Evolutionary conservation across 1,140 invertebrate genomes (phyloP).

Genomic region (Episyrphus balteatus): DNA sequence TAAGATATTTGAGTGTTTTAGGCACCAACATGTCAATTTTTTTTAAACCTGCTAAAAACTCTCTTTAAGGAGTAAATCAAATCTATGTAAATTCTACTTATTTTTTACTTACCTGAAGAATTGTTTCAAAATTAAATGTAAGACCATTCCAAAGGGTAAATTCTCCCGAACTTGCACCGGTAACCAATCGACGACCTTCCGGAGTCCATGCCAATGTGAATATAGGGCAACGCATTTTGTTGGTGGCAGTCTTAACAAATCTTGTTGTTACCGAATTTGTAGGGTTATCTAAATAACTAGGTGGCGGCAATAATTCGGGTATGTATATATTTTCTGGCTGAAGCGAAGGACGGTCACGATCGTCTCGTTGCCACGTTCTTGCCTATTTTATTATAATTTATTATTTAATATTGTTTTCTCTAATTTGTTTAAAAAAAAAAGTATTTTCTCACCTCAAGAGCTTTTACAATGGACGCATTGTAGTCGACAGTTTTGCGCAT

Average conservation of each 20-base stretch:
- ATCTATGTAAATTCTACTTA: too few species aligned
- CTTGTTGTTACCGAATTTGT: constrained; percentile 93
- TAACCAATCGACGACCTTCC: constrained; percentile 92
- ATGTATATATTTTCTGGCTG: constrained; percentile 88
- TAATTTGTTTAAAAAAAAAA: not conserved
- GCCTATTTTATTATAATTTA: constrained; percentile 41
- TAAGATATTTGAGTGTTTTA: too few species aligned
- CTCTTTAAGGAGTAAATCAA: too few species aligned
- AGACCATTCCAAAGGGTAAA: constrained; percentile 99
- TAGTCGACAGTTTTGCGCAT: constrained; percentile 98
- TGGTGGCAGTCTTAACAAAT: constrained; percentile 97
- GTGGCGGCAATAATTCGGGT: constrained; percentile 77
- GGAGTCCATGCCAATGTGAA: constrained; percentile 99
- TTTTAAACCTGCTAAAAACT: too few species aligned
- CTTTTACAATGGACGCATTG: constrained; percentile 89
- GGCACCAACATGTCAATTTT: too few species aligned
- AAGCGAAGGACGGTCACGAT: constrained; percentile 69
- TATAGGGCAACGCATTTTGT: constrained; percentile 98
- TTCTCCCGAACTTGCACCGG: constrained; percentile 97
- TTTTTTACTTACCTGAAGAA: constrained; percentile 70
- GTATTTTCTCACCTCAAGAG: constrained; percentile 57
- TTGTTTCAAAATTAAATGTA: constrained; percentile 99
- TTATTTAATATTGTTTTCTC: not conserved
- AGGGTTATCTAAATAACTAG: constrained; percentile 83
- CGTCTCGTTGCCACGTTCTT: constrained; percentile 88